Evolutionary conservation across 35 echinoderm and acorn worm genomes (phyloP), one percentile per base, ranked within the genome.

Genomic region (Heliocidaris tuberculata): DNA sequence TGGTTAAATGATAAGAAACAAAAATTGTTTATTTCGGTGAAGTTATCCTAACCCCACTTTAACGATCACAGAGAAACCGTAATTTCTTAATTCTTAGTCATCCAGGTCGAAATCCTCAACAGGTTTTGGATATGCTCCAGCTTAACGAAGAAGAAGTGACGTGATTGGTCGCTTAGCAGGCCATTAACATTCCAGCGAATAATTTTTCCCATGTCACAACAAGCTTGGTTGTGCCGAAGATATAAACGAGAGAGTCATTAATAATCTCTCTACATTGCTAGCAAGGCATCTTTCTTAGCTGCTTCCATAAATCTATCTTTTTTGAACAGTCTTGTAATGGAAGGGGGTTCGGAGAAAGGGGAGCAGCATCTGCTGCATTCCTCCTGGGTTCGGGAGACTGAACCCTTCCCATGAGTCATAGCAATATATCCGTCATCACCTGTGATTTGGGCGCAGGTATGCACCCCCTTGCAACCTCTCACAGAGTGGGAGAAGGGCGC

Each of bases 381-480:
- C 50, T 93, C n/a, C 50, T 59, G 47, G 47, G 91, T 48, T 59
- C 17, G 48, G 47, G 91, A 78, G 65, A 15, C 91, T 59, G 48
- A 93, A 48, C 91, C 91, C 91, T 93, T 93, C 91, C 91, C 91
- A 93, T 93, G 91, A 93, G 91, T 93, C 91, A 93, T 48, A 93
- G 91, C 91, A 59, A 93, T 93, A 93, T 93, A 93, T 93, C 91
- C 50, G 91, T 93, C 91, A 93, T 93, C 91, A 93, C 91, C 91
- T 93, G 91, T 93, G 91, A 93, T 93, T 93, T 93, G 91, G 91
- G 91, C 50, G 31, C 50, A 52, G 91, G 91, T 93, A 93, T 93
- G 91, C 91, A 93, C 91, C 91, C 65, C 91, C 91, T 59, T 93
- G 16, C 91, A 93, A 93, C 91, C 91, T 59, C 50, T 32, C 87